These are phyloP conservation scores for Orius insidiosus DNA, from an alignment of 1,140 invertebrate species.

Conservation along the genomic window DNA sequence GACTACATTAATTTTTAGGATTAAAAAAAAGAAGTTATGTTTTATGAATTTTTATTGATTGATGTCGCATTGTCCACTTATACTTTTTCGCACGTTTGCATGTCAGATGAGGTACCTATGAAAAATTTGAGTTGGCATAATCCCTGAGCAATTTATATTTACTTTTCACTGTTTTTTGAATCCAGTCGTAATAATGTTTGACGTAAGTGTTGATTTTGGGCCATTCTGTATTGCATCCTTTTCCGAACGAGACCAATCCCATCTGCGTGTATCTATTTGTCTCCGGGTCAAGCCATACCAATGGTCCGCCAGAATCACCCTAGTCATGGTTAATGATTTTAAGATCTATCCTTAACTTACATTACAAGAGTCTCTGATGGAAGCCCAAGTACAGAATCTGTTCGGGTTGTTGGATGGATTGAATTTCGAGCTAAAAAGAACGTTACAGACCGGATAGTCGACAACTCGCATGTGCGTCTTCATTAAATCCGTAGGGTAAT, in stretches of 20 bases:
- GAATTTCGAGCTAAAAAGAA: background rate
- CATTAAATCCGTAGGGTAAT: too few species aligned
- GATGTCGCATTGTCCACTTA: too few species aligned
- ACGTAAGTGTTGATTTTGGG: slow-evolving; percentile 3
- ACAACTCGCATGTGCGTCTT: background rate
- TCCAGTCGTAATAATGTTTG: background rate
- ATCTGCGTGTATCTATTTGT: background rate
- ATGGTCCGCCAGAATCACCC: slow-evolving; percentile 9
- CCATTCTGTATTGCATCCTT: background rate
- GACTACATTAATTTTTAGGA: too few species aligned
- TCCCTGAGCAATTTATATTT: background rate
- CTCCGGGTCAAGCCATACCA: slow-evolving; percentile 1
- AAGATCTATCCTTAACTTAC: background rate
- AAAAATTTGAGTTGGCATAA: too few species aligned
- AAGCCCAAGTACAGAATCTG: background rate
- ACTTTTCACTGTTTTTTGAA: slow-evolving; percentile 1
- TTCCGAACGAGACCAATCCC: slow-evolving; percentile 1
- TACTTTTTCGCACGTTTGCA: too few species aligned
- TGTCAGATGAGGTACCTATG: too few species aligned
- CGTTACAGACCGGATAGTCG: background rate
- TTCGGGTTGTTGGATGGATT: background rate
- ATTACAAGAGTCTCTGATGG: slow-evolving; percentile 1
- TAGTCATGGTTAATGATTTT: background rate
- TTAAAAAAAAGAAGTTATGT: too few species aligned
- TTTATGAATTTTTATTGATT: too few species aligned